Conservation (phyloP, 1,140 invertebrate genomes). For the Leptestheria dahalacensis region DNA sequence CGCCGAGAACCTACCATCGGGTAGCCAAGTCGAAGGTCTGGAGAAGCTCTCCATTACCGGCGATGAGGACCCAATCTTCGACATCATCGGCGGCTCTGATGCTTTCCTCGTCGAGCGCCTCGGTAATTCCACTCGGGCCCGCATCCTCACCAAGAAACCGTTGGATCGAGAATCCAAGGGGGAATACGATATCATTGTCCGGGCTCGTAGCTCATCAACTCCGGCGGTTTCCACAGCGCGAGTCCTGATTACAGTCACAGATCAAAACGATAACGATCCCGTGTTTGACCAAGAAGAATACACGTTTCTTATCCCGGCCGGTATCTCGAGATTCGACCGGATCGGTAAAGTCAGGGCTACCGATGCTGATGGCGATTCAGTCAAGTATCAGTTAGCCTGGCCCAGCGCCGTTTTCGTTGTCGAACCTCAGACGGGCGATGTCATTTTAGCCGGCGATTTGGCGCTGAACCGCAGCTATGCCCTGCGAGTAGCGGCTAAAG, state of each 20-base stretch:
- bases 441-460: conserved; percentile 48
- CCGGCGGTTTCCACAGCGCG: conserved; percentile 54
- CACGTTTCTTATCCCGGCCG: conserved; percentile 52
- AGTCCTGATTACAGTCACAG: conserved; percentile 53
- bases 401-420: conserved; percentile 65
- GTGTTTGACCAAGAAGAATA: conserved; percentile 60
- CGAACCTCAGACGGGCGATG: conserved; percentile 77
- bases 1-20: conserved; percentile 51
- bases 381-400: conserved; percentile 62
- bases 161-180: conserved; percentile 54
- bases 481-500: conserved; percentile 59
- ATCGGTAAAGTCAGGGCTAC: conserved; percentile 64
- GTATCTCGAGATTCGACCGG: conserved; percentile 48
- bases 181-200: conserved; percentile 51
- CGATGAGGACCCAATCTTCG: conserved; percentile 41
- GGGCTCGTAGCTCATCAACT: conserved; percentile 54
- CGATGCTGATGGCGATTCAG: conserved; percentile 72
- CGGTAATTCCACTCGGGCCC: conserved; percentile 21
- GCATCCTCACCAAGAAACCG: conserved; percentile 47
- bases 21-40: conserved; percentile 48
- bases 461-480: conserved; percentile 40
- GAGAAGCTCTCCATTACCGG: conserved; percentile 19
- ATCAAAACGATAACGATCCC: conserved; percentile 83
- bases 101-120: conserved; percentile 28
- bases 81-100: conserved; percentile 46